Percentiles rank a stretch among this genome's conserved stretches.
Conservation (phyloP, 2,113 vertebrate genomes). For the Reinhardtius hippoglossoides region DNA sequence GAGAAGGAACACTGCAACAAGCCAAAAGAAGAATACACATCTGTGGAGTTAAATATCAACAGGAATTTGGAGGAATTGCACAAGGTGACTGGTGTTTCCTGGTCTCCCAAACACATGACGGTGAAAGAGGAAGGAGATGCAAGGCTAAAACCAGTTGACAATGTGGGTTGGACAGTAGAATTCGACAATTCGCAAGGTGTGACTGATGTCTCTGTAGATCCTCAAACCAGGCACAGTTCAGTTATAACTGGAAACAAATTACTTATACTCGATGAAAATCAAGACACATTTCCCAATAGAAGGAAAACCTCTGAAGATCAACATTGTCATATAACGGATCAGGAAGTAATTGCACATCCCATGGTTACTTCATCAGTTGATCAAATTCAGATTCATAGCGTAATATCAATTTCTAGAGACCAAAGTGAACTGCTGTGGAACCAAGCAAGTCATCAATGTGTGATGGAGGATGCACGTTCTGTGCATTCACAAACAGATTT, state of each 20-base stretch:
- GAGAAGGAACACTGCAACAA: not conserved
- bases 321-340: not conserved
- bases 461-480: not conserved
- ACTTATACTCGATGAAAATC: not conserved
- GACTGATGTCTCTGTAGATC: not conserved
- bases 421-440: not conserved
- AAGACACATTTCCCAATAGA: not conserved
- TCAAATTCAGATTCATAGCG: not conserved
- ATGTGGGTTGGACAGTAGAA: too few species aligned
- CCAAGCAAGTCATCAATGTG: not conserved
- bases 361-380: not conserved
- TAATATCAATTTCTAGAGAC: not conserved
- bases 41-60: not conserved
- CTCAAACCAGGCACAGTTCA: not conserved
- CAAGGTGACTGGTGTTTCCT: not conserved
- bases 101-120: not conserved
- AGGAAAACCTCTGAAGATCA: not conserved
- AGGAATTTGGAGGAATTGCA: constrained; percentile 3
- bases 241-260: not conserved
- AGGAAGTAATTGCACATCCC: not conserved
- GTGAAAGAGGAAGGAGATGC: not conserved
- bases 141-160: not conserved
- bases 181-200: not conserved
- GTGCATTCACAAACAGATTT: not conserved
- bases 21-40: not conserved